A percentile compares a stretch with the other conserved stretches of the same genome.
Conservation (phyloP, 2,113 vertebrate genomes). For the Mola mola region DNA sequence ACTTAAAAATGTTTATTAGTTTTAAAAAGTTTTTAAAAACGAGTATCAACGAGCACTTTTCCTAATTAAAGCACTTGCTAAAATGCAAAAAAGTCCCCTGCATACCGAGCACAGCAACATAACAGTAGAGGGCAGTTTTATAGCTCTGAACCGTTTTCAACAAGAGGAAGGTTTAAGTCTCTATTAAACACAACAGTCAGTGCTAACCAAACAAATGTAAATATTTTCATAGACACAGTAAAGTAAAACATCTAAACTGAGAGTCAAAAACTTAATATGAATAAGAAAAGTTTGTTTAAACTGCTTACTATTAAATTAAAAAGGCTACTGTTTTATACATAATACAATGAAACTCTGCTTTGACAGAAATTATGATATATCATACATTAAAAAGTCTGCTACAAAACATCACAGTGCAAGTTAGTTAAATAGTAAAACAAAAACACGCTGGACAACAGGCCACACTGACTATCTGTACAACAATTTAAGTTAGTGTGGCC, state of each 20-base stretch:
- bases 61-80: constrained; percentile 91
- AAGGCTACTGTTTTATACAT: constrained; percentile 77
- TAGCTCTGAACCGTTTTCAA: constrained; percentile 86
- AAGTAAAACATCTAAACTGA: constrained; percentile 82
- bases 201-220: constrained; percentile 76
- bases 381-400: constrained; percentile 24
- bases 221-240: constrained; percentile 81
- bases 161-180: constrained; percentile 83
- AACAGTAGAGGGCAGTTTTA: constrained; percentile 81
- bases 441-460: constrained; percentile 6
- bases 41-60: constrained; percentile 91
- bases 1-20: constrained; percentile 91
- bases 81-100: constrained; percentile 88
- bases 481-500: constrained; percentile 47
- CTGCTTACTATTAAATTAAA: constrained; percentile 79
- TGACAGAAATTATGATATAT: constrained; percentile 82
- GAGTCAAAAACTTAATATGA: constrained; percentile 80
- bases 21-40: constrained; percentile 94
- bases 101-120: constrained; percentile 88
- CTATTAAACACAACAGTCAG: constrained; percentile 88
- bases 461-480: constrained; percentile 60
- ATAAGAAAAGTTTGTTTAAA: constrained; percentile 84
- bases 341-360: constrained; percentile 83
- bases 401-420: constrained; percentile 48
- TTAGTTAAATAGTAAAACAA: constrained; percentile 54